These are phyloP conservation scores for Pagetopsis macropterus DNA, from an alignment of 2,797 vertebrate species.

Conservation along the genomic window DNA sequence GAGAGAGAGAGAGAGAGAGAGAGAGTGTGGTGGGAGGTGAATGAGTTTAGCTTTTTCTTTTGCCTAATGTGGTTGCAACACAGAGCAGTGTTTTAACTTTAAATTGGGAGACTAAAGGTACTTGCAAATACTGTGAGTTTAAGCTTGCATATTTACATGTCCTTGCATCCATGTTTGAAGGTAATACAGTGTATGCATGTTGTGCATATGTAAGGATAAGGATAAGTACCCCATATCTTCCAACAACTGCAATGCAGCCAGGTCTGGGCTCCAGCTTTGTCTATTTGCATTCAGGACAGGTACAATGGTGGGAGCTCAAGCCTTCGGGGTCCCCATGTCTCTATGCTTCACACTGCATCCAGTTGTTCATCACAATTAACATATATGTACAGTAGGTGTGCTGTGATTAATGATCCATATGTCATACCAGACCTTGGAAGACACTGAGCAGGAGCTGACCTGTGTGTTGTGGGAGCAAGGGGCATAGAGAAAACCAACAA, in stretches of 20 bases:
- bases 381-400: conserved; percentile 23
- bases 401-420: conserved; percentile 24
- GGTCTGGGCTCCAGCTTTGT: conserved; percentile 17
- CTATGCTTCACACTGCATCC: conserved; percentile 23
- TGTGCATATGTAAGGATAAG: background rate
- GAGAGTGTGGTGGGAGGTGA: conserved; percentile 59
- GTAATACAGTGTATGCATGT: background rate
- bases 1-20: conserved; percentile 22
- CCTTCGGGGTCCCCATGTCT: conserved; percentile 28
- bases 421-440: conserved; percentile 3
- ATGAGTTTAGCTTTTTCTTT: conserved; percentile 51
- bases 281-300: conserved; percentile 53
- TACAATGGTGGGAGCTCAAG: conserved; percentile 20
- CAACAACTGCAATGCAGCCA: conserved; percentile 67
- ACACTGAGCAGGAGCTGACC: conserved; percentile 9
- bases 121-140: background rate
- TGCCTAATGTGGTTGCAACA: conserved; percentile 50
- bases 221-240: background rate
- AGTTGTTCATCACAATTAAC: conserved; percentile 49
- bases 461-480: background rate
- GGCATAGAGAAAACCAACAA: conserved; percentile 5
- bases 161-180: background rate
- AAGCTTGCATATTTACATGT: background rate
- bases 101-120: conserved; percentile 11
- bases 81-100: conserved; percentile 12